Base-by-base conservation (phyloP, 2,797 vertebrate genomes). In the Hephaestus fuliginosus region DNA sequence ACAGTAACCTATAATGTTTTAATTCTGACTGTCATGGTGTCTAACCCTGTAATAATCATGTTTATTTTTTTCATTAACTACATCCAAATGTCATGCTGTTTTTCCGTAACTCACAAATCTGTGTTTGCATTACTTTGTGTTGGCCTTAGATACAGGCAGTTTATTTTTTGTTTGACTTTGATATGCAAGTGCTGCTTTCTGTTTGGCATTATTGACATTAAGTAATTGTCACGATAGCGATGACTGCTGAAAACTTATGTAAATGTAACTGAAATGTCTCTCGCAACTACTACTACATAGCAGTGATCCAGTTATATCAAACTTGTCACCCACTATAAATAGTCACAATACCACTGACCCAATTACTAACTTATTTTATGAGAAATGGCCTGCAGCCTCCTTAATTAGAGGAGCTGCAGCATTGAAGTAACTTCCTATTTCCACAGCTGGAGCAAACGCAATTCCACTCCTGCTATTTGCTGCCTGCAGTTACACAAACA, bases 401-500 rank as follows among this genome's bases (percentile, higher is more conserved):
- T 62, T 84, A 25, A 81, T 78, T 79, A 80, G 69, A 76, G 53
- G 17, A 72, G 52, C 43, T 30, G 55, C 61, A 65, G 68, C 69
- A 83, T 49, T 55, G 22, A 76, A 74, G 44, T 67, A 75, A 80
- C 63, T 78, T 81, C 52, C 57, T 68, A 9, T 46, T 62, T 71
- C 68, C 58, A 56, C 33, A 44, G 18, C n/a, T 36, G n/a, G 46
- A n/a, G 28, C 41, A 55, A 33, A 85, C 0, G 1, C 43, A 58
- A 67, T 72, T 61, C 48, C 52, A 41, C 64, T 51, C 43, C 5
- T 53, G 33, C 56, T n/a, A n/a, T 62, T 78, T 65, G 58, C 18
- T 43, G 63, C 64, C 49, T 72, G 51, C 55, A 67, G 75, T 58
- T 64, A 89, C 72, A 77, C 66, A 77, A 71, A 87, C 81, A 87